These are phyloP conservation scores for Parambassis ranga DNA, from an alignment of 2,797 vertebrate species.

Conservation along the genomic window DNA sequence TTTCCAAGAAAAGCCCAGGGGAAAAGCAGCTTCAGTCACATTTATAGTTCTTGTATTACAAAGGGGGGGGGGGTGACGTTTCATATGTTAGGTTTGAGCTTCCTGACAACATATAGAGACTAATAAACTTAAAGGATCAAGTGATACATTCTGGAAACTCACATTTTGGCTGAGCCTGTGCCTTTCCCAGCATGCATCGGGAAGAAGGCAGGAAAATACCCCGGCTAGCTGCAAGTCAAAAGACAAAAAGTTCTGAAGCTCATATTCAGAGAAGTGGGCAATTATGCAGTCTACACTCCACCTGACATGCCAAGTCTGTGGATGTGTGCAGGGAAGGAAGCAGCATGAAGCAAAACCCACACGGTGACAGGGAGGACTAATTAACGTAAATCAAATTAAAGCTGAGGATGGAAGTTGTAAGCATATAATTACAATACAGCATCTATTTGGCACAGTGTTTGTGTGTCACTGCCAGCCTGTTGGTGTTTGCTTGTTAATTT, in stretches of 20 bases:
- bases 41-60: constrained; percentile 1
- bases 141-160: no score
- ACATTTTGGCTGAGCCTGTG: no score
- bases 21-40: neutral
- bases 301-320: constrained; percentile 5
- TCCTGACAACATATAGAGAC: constrained; percentile 8
- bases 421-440: constrained; percentile 1
- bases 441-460: neutral
- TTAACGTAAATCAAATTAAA: constrained; percentile 30
- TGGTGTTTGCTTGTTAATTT: no score
- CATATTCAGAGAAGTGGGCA: constrained; percentile 9
- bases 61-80: neutral
- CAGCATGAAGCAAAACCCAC: constrained; percentile 20
- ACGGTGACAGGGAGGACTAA: constrained; percentile 25
- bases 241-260: neutral
- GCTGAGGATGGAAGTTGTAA: neutral
- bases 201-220: neutral
- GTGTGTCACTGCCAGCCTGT: no score
- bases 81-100: constrained; percentile 30
- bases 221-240: neutral
- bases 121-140: constrained; percentile 1
- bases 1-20: neutral
- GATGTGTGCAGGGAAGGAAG: neutral
- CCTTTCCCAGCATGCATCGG: neutral
- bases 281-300: constrained; percentile 18